A percentile compares a stretch with the other conserved stretches of the same genome.
Conservation (phyloP, 1,140 invertebrate species). For the Plodia interpunctella region DNA sequence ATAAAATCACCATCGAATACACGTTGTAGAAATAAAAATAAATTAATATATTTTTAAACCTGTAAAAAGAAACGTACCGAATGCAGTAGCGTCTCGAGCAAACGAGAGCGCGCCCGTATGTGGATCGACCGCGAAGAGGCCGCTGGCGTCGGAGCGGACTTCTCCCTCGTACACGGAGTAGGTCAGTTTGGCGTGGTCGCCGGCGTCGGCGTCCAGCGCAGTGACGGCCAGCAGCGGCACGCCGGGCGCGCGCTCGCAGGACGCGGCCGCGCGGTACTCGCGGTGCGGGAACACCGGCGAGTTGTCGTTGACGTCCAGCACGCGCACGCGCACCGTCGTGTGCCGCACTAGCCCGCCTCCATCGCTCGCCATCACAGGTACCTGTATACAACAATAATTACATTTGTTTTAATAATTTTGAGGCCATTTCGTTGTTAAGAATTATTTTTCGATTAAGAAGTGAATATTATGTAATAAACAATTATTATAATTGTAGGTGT, state of each 20-base stretch:
- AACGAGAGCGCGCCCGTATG: conserved; percentile 84
- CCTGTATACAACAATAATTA: conserved; percentile 44
- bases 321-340: conserved; percentile 85
- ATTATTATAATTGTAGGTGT: too few relatives aligned
- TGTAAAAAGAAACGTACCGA: conserved; percentile 61
- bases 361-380: conserved; percentile 91
- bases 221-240: conserved; percentile 78
- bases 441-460: too few relatives aligned
- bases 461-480: too few relatives aligned
- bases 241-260: conserved; percentile 81
- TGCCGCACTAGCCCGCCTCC: conserved; percentile 89
- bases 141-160: conserved; percentile 77
- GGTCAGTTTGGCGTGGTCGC: conserved; percentile 81
- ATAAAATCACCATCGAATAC: too few relatives aligned
- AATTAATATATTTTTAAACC: too few relatives aligned
- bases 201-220: conserved; percentile 82
- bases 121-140: conserved; percentile 82
- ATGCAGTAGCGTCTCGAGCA: conserved; percentile 77
- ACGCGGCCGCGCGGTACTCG: conserved; percentile 88
- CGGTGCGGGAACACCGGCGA: conserved; percentile 86
- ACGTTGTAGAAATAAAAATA: too few relatives aligned
- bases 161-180: conserved; percentile 85
- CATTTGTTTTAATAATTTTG: not conserved
- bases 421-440: too few relatives aligned
- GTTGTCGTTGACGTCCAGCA: conserved; percentile 93